Conservation (phyloP, 2,888 invertebrate genomes). For the Chrysomela aeneicollis region DNA sequence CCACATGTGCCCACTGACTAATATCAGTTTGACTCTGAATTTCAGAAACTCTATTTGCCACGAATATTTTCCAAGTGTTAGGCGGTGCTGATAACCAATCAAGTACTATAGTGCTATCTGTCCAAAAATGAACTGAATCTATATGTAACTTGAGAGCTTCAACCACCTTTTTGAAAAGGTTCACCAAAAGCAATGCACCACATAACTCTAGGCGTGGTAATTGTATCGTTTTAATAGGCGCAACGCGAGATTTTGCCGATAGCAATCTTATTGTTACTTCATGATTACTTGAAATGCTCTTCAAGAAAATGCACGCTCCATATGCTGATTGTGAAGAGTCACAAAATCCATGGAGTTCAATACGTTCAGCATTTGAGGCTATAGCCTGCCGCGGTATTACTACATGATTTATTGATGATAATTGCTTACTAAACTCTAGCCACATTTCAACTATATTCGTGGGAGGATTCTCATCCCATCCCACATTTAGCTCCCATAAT, state of each 20-base stretch:
- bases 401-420: slow-evolving; percentile 7
- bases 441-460: background rate
- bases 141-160: too few relatives aligned
- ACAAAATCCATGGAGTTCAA: slow-evolving; percentile 26
- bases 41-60: slow-evolving; percentile 17
- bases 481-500: slow-evolving; percentile 13
- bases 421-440: slow-evolving; percentile 1
- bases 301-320: slow-evolving; percentile 24
- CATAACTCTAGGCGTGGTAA: slow-evolving; percentile 17
- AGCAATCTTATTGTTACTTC: background rate
- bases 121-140: slow-evolving; percentile 4
- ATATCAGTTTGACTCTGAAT: too few relatives aligned
- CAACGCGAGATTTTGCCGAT: background rate
- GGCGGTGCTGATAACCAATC: slow-evolving; percentile 8
- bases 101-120: slow-evolving; percentile 10
- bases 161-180: too few relatives aligned
- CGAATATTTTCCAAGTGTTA: slow-evolving; percentile 7
- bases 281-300: background rate
- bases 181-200: slow-evolving; percentile 19
- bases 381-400: slow-evolving; percentile 15
- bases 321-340: slow-evolving; percentile 24
- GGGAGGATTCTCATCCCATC: slow-evolving; percentile 16
- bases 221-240: slow-evolving; percentile 13
- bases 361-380: background rate
- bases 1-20: too few relatives aligned